Base-by-base conservation (phyloP, 2,888 invertebrate species). In the Dendrolimus pini region DNA sequence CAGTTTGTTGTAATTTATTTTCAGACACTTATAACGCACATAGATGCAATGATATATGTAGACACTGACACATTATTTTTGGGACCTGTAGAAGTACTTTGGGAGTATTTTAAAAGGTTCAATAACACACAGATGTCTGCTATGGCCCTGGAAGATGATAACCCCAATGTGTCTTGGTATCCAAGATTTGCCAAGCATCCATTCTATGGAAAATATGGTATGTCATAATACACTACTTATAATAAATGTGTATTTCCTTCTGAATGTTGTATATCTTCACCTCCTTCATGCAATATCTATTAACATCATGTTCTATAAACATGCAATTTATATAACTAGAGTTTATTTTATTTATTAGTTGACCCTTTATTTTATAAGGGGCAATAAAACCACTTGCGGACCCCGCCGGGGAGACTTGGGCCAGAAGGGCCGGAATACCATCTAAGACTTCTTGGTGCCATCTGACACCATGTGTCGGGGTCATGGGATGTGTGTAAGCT, bases 161-260 rank as follows among this genome's bases (percentile, higher is more conserved):
- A 97, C 78, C 94, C 94, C n/a, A 96, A 95, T 77, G 94, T 96
- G 55, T 98, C 97, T 10, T 99, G 98, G 98, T 99, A 99, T 81
- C 97, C 97, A 73, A 91, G 98, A 66, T 98, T 98, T 91, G 98
- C 98, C 0, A 94, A 96, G 65, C 98, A 99, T 91, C 98, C 99
- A 0, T 99, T 94, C 80, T 98, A 97, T 92, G 97, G 97, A 60
- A 93, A 94, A 80, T 89, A 95, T 78, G 96, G 96, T 95, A 85
- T 72, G 70, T 59, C 13, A 12, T 54, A 55, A 6, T 55, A 42
- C 10, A 41, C n/a, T 52, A 8, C 9, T 9, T 18, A 14, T 42
- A 41, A 13, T 12, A 55, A 47, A 13, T 2, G 14, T 54, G 1
- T 2, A 52, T 54, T 9, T 57, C 53, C 41, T n/a, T 18, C 13